These are phyloP conservation scores for Odocoileus hemionus DNA, from an alignment of 2,113 vertebrate genomes.

Conservation along the genomic window DNA sequence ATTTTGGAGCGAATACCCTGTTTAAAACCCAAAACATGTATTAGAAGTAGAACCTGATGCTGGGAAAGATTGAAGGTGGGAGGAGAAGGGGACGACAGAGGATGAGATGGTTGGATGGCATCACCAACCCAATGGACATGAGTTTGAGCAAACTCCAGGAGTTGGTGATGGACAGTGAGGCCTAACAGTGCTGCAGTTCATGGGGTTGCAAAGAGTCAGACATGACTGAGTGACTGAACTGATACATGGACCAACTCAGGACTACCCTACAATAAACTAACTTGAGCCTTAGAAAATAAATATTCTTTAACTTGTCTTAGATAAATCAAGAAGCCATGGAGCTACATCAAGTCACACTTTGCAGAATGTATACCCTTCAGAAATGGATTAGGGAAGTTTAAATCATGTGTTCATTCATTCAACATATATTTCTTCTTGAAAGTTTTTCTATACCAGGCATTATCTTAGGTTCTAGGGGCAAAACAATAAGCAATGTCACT, in stretches of 20 bases:
- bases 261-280: not conserved
- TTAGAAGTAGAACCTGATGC: not conserved
- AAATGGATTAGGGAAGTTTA: not conserved
- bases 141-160: not conserved
- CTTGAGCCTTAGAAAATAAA: not conserved
- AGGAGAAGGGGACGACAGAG: fast-evolving
- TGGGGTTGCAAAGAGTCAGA: fast-evolving
- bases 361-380: not conserved
- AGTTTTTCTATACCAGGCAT: not conserved
- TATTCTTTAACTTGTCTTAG: not conserved
- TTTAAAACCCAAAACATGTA: not conserved
- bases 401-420: not conserved
- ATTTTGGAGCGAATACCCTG: not conserved
- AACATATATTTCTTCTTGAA: not conserved
- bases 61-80: not conserved
- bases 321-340: not conserved
- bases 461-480: not conserved
- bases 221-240: not conserved
- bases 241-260: not conserved
- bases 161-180: not conserved
- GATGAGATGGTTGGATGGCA: not conserved
- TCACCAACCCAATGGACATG: not conserved
- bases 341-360: not conserved
- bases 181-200: not conserved
- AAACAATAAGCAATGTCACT: not conserved